Base-by-base conservation (phyloP, 2,888 invertebrate species). In the Ferrisia virgata region DNA sequence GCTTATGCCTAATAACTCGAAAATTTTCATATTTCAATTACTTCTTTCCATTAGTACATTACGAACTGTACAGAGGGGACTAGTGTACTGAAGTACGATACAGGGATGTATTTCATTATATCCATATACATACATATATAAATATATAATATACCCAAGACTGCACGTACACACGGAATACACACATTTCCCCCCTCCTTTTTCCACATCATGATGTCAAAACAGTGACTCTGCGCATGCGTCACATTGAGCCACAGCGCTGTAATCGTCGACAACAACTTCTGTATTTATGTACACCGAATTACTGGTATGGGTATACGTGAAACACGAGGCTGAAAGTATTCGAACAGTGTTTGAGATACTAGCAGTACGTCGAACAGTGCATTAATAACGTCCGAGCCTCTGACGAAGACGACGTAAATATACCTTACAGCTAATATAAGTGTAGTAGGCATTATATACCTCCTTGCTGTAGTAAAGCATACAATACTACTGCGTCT, bases 1-100 rank as follows among this genome's bases (percentile, higher is more conserved):
- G 22, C 53, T 22, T 53, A 53, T 53, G 22, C 53, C 53, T 53
- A 53, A 76, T 36, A 76, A 76, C 33, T 76, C 72, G 72, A 76
- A 76, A 76, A 36, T 28, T 76, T 76, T 76, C 72, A 76, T 76
- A 76, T 76, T 76, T 76, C 72, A 76, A 76, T 76, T 76, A 76
- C 72, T 76, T 36, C 28, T 76, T 76, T 76, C 72, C 72, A 18
- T 36, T 76, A 36, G 18, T 76, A 76, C 72, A 76, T 15, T 28
- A 18, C 69, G n/a, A 13, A 69, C 69, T 69, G 18, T 15, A 33
- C 69, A 76, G 72, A 76, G 72, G 36, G 72, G 36, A 36, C 36
- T 64, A 28, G 15, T 28, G 28, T 64, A 64, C 25, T 64, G 28
- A 28, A 76, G 36, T 36, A 36, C 15, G 64, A 36, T 76, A 76